Percentiles rank a stretch among this genome's conserved stretches.
Conservation (phyloP, 2,888 invertebrate genomes). For the Meiosimyza platycephala region DNA sequence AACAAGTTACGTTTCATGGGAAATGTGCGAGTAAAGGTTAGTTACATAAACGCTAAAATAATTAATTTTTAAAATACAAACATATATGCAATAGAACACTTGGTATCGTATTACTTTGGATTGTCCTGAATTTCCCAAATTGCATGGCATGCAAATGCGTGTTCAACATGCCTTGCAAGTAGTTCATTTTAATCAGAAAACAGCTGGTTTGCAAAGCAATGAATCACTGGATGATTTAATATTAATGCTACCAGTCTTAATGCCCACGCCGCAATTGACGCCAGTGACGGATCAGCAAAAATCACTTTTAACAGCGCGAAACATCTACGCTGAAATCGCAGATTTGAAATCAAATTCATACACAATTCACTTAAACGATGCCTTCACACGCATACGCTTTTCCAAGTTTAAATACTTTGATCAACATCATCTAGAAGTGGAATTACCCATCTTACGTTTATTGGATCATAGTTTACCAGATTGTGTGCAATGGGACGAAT, state of each 20-base stretch:
- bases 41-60: neutral
- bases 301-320: conserved; percentile 23
- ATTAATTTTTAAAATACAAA: too few species aligned
- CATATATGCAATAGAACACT: conserved; percentile 36
- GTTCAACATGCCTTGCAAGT: conserved; percentile 48
- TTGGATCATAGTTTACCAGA: conserved; percentile 60
- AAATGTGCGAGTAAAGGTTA: conserved; percentile 21
- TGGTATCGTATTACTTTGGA: conserved; percentile 51
- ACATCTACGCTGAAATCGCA: conserved; percentile 56
- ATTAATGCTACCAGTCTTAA: conserved; percentile 43
- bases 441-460: conserved; percentile 50
- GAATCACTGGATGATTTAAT: conserved; percentile 54
- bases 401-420: conserved; percentile 54
- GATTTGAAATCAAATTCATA: conserved; percentile 51
- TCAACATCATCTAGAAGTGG: conserved; percentile 57
- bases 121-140: conserved; percentile 54
- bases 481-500: conserved; percentile 50
- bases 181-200: conserved; percentile 38
- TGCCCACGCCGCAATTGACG: neutral
- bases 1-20: conserved; percentile 2
- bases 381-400: conserved; percentile 53
- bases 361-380: conserved; percentile 50
- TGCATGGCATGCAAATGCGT: conserved; percentile 47
- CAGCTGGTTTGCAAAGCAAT: conserved; percentile 42
- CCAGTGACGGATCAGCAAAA: neutral